Conservation (phyloP, 1,140 invertebrate species). For the Bombus affinis region DNA sequence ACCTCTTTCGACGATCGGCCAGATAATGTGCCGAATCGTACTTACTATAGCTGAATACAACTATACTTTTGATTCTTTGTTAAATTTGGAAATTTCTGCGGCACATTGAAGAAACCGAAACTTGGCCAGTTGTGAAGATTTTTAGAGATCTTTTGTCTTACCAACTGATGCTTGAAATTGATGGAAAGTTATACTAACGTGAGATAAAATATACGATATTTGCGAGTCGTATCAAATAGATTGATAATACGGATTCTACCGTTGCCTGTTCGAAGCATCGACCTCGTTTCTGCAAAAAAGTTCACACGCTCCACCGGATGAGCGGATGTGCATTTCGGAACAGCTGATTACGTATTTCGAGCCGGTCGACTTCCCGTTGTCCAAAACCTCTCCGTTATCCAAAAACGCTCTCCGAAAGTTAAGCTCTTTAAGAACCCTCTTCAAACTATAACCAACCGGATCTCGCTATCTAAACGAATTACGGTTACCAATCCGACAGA, state of each 20-base stretch:
- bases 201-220: neutral
- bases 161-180: too few species aligned
- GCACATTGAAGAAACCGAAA: too few species aligned
- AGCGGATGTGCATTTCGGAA: neutral
- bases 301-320: slow-evolving; percentile 35
- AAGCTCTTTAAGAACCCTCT: too few species aligned
- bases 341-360: slow-evolving; percentile 22
- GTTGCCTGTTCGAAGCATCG: neutral
- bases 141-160: too few species aligned
- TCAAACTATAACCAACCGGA: neutral
- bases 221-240: neutral
- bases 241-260: neutral
- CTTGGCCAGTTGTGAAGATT: too few species aligned
- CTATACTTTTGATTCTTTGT: too few species aligned
- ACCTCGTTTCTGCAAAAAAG: neutral
- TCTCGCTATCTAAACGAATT: slow-evolving; percentile 44
- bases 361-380: slow-evolving; percentile 19
- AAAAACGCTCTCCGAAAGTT: neutral
- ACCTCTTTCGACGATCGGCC: too few species aligned
- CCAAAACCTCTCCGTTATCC: neutral
- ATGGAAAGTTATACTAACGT: too few species aligned
- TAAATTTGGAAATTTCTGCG: too few species aligned
- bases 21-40: too few species aligned
- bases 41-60: too few species aligned
- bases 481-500: neutral